phyloP scores from a whole-genome alignment of 2,797 vertebrate genomes.

The Anguilla anguilla region DNA sequence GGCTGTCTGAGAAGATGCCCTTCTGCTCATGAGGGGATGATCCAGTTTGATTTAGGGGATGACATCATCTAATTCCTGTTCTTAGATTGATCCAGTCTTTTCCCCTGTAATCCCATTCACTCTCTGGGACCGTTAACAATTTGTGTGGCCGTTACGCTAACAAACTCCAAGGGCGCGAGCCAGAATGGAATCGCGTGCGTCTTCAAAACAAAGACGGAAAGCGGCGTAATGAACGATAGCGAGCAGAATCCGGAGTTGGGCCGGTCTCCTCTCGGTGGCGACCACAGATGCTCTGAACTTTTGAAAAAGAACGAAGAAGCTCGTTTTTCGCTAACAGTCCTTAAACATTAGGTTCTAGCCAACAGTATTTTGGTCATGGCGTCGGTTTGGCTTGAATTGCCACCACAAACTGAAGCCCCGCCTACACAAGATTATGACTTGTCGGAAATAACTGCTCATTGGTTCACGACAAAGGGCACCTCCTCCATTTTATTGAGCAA shows the following conservation, averaged over 20 bases:
- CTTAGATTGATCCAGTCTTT: constrained; percentile 20
- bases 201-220: not conserved
- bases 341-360: too few relatives aligned
- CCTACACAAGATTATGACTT: not conserved
- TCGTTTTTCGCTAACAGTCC: too few relatives aligned
- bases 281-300: too few relatives aligned
- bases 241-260: constrained; percentile 33
- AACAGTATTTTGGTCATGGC: too few relatives aligned
- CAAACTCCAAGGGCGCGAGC: not conserved
- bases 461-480: constrained; percentile 31
- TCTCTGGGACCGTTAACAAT: not conserved
- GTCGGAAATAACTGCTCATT: not conserved
- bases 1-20: not conserved
- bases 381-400: too few relatives aligned
- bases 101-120: not conserved
- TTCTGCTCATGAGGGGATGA: constrained; percentile 1
- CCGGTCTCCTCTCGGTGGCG: constrained; percentile 2
- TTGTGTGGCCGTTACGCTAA: not conserved
- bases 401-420: not conserved
- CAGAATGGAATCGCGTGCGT: not conserved
- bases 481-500: constrained; percentile 65
- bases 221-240: not conserved
- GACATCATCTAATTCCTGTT: constrained; percentile 4
- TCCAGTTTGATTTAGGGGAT: constrained; percentile 19
- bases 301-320: too few relatives aligned